Percentiles rank a stretch among this genome's conserved stretches.
These are phyloP conservation scores for Scelioninae gen. 1 DNA, from an alignment of 2,888 invertebrate species.

Conservation along the genomic window DNA sequence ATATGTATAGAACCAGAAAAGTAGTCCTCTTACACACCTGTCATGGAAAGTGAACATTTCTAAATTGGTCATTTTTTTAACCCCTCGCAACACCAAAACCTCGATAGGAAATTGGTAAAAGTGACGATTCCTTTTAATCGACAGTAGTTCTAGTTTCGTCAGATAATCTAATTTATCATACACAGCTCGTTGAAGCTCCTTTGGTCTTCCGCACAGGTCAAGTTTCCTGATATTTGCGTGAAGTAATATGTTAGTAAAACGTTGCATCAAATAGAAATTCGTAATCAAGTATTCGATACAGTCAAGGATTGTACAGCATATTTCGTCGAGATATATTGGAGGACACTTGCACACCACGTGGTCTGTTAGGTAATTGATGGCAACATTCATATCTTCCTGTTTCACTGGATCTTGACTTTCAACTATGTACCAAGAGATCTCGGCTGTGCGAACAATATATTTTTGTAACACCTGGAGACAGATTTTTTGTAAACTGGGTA, in stretches of 20 bases:
- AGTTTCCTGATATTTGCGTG: conserved; percentile 47
- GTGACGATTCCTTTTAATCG: conserved; percentile 26
- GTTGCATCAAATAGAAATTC: conserved; percentile 34
- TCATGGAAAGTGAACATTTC: conserved; percentile 45
- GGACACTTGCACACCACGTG: conserved; percentile 51
- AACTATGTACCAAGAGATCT: conserved; percentile 42
- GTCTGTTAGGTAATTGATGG: conserved; percentile 39
- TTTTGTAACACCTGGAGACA: conserved; percentile 28
- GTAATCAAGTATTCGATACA: conserved; percentile 55
- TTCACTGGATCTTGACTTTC: conserved; percentile 37
- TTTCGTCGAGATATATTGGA: conserved; percentile 30
- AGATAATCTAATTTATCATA: conserved; percentile 39
- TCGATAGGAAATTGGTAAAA: conserved; percentile 45
- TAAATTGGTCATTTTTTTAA: conserved; percentile 53
- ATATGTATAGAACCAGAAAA: no score
- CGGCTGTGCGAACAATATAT: conserved; percentile 43
- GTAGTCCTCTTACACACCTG: conserved; percentile 5
- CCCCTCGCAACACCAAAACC: conserved; percentile 35
- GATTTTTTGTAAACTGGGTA: conserved; percentile 39
- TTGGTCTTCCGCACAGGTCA: conserved; percentile 37
- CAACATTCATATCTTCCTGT: conserved; percentile 15
- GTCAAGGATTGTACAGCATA: conserved; percentile 50
- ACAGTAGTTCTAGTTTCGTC: conserved; percentile 45
- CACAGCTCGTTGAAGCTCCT: conserved; percentile 41
- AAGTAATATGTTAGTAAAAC: conserved; percentile 36